Evolutionary conservation across 2,888 invertebrate species (phyloP).

Genomic region (Spicauda simplicius): DNA sequence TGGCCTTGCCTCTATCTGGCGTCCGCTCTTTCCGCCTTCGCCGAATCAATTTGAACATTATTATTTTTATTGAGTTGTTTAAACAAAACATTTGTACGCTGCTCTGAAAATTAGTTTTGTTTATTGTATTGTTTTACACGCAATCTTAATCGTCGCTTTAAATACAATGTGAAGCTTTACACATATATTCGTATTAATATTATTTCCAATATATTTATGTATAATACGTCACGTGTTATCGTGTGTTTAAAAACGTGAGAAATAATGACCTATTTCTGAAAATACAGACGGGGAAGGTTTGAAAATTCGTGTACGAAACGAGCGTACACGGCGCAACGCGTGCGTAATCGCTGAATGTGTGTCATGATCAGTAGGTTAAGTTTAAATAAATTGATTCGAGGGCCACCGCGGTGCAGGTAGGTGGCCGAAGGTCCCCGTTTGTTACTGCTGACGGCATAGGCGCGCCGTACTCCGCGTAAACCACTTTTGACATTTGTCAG

Average conservation of each 20-base stretch:
- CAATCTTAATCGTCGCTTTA: constrained; percentile 8
- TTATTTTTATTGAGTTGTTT: constrained; percentile 65
- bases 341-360: constrained; percentile 78
- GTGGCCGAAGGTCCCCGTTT: constrained; percentile 51
- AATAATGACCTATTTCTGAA: too few relatives aligned
- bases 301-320: constrained; percentile 57
- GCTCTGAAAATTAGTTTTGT: constrained; percentile 6
- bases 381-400: constrained; percentile 78
- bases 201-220: too few relatives aligned
- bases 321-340: constrained; percentile 62
- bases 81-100: constrained; percentile 19
- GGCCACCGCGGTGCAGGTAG: constrained; percentile 59
- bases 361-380: constrained; percentile 85
- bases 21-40: constrained; percentile 83
- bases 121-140: constrained; percentile 26
- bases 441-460: constrained; percentile 15
- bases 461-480: constrained; percentile 12
- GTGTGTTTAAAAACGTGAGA: too few relatives aligned
- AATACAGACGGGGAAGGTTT: constrained; percentile 43
- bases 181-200: too few relatives aligned
- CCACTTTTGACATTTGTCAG: constrained; percentile 27
- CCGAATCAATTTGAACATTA: constrained; percentile 78
- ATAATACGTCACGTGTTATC: too few relatives aligned
- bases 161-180: too few relatives aligned
- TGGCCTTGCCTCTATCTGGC: constrained; percentile 80